These are phyloP conservation scores for Dilophus febrilis DNA, from an alignment of 2,888 invertebrate species.

Conservation along the genomic window DNA sequence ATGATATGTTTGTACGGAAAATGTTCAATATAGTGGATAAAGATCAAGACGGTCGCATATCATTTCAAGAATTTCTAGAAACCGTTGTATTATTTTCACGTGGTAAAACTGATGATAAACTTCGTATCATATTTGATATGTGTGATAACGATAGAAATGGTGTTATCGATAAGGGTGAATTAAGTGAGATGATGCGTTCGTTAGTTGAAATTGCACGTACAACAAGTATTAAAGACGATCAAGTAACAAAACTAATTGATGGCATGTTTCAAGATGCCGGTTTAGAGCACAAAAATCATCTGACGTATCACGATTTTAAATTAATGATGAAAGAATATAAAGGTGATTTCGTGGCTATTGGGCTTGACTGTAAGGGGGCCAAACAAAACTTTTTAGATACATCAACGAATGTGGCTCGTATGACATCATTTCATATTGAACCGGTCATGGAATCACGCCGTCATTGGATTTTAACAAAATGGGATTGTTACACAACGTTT, in stretches of 20 bases:
- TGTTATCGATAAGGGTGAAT: constrained; percentile 81
- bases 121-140: constrained; percentile 93
- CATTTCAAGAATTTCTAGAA: constrained; percentile 89
- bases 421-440: constrained; percentile 88
- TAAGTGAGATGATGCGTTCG: constrained; percentile 85
- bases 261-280: constrained; percentile 91
- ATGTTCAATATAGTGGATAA: constrained; percentile 97
- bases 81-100: constrained; percentile 84
- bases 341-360: constrained; percentile 87
- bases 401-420: constrained; percentile 84
- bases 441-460: constrained; percentile 48
- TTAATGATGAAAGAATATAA: constrained; percentile 94
- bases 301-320: constrained; percentile 84
- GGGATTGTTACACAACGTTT: constrained; percentile 78
- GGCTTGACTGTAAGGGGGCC: constrained; percentile 85
- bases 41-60: constrained; percentile 82
- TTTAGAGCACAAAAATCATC: constrained; percentile 71
- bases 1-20: constrained; percentile 87
- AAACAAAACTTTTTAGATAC: constrained; percentile 90
- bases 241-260: constrained; percentile 81
- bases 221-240: constrained; percentile 74
- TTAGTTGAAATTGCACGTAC: constrained; percentile 86
- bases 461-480: constrained; percentile 57
- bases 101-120: constrained; percentile 82
- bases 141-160: constrained; percentile 90